Evolutionary conservation across 2,113 vertebrate genomes (phyloP).

Genomic region (Melozone crissalis): DNA sequence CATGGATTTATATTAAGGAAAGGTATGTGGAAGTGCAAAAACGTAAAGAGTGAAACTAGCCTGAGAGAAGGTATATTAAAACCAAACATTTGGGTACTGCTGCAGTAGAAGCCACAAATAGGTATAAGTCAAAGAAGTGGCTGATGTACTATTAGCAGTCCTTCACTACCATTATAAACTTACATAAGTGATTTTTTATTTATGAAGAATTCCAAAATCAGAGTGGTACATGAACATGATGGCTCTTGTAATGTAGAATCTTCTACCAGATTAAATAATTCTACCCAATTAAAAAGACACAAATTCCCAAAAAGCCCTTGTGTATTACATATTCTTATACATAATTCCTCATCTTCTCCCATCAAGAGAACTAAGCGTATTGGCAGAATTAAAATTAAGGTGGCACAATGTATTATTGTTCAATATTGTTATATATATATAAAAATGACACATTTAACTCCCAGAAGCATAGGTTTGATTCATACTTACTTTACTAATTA

Average conservation of each 20-base stretch:
- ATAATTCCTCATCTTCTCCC: not conserved
- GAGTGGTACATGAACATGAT: not conserved
- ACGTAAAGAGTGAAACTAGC: not conserved
- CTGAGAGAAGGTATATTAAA: not conserved
- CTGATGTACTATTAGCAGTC: not conserved
- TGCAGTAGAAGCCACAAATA: not conserved
- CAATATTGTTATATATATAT: not conserved
- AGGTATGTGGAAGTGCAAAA: not conserved
- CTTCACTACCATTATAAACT: not conserved
- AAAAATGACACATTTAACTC: not conserved
- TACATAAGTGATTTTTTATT: not conserved
- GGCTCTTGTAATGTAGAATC: not conserved
- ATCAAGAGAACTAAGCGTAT: not conserved
- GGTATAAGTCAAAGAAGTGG: not conserved
- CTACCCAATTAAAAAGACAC: not conserved
- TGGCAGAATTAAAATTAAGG: not conserved
- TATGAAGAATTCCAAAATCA: not conserved
- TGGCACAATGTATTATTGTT: not conserved
- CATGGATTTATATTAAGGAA: not conserved
- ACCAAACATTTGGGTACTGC: not conserved
- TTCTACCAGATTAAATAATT: not conserved
- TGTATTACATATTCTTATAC: not conserved
- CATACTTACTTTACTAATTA: constrained; percentile 73
- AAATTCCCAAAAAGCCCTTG: not conserved
- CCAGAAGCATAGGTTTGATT: not conserved